Evolutionary conservation across 2,888 invertebrate species (phyloP).

Genomic region (Gibbula magus): DNA sequence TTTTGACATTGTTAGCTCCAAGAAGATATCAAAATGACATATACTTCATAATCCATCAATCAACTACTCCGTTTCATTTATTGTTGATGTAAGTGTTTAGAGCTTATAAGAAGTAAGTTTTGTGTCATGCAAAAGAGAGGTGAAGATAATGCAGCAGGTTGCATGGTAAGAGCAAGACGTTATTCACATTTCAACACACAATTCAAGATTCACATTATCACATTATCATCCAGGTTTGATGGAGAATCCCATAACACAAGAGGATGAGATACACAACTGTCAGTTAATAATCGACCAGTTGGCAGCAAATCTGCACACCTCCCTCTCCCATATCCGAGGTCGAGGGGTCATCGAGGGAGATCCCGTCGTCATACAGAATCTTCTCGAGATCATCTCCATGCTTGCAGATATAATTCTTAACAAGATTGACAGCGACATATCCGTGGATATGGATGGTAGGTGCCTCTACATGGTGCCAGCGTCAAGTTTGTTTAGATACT

Average conservation of each 20-base stretch:
- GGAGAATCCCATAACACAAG: slow-evolving; percentile 55
- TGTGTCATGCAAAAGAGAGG: no score
- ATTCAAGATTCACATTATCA: no score
- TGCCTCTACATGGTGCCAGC: background rate
- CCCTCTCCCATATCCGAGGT: slow-evolving; percentile 72
- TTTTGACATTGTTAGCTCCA: no score
- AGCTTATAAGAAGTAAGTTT: no score
- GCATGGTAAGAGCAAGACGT: no score
- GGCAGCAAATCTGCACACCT: slow-evolving; percentile 71
- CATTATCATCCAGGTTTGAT: slow-evolving; percentile 55
- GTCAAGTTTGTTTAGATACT: background rate
- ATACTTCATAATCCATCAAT: no score
- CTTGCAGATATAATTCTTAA: slow-evolving; percentile 72
- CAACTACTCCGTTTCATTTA: no score
- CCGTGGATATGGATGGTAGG: slow-evolving; percentile 52
- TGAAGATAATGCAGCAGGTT: no score
- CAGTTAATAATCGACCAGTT: slow-evolving; percentile 72
- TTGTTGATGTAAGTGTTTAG: no score
- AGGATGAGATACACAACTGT: slow-evolving; percentile 73
- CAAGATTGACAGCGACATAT: slow-evolving; percentile 69
- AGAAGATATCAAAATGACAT: no score
- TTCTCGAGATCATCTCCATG: slow-evolving; percentile 72
- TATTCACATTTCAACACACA: no score
- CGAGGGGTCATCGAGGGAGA: slow-evolving; percentile 67
- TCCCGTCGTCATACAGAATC: slow-evolving; percentile 64